Conservation (phyloP, 2,113 vertebrate species). For the Tragelaphus imberbis region DNA sequence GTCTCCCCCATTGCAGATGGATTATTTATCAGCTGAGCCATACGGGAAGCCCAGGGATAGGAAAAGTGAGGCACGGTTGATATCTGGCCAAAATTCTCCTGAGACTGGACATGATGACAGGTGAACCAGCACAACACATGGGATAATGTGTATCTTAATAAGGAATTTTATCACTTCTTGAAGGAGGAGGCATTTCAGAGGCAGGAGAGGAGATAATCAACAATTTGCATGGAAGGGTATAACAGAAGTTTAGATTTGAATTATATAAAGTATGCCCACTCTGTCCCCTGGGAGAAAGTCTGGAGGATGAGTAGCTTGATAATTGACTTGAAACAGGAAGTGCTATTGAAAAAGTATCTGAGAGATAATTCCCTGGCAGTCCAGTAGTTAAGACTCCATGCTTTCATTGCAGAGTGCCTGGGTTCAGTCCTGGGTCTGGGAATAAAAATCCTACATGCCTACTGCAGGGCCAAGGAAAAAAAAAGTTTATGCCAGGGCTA, state of each 20-base stretch:
- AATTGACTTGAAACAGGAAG: not conserved
- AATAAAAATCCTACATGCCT: not conserved
- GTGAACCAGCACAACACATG: not conserved
- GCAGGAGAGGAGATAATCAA: not conserved
- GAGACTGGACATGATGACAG: no score
- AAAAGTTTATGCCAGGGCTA: not conserved
- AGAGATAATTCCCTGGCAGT: not conserved
- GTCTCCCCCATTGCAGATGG: not conserved
- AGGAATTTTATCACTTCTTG: not conserved
- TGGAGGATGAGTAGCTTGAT: not conserved
- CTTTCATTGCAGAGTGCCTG: not conserved
- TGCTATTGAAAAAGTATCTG: not conserved
- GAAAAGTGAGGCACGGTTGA: not conserved
- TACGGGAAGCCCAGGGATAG: not conserved
- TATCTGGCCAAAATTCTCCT: not conserved
- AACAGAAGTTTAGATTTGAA: not conserved
- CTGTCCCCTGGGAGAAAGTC: not conserved
- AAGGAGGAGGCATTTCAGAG: not conserved
- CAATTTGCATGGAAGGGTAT: not conserved
- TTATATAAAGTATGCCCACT: not conserved
- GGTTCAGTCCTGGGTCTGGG: not conserved
- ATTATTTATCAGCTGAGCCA: not conserved
- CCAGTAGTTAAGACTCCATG: not conserved
- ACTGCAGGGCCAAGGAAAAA: not conserved
- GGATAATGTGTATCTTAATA: not conserved